A percentile compares a stretch with the other conserved stretches of the same genome.
Conservation (phyloP, 2,113 vertebrate species). For the Epinephelus cyanopodus region DNA sequence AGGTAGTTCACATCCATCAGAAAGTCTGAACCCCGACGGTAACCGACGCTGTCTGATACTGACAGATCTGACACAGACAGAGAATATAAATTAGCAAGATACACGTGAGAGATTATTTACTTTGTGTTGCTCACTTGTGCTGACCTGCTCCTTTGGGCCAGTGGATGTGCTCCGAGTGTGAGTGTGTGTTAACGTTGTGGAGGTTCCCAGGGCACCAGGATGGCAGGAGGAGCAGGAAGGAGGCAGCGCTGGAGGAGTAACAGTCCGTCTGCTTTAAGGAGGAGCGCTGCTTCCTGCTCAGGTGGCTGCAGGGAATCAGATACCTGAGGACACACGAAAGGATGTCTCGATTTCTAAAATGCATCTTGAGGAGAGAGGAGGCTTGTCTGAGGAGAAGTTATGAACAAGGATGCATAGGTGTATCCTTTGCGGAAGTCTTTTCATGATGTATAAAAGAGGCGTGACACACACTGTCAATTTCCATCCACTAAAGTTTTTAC, state of each 20-base stretch:
- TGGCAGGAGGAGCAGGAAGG: conserved; percentile 90
- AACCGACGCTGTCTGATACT: conserved; percentile 65
- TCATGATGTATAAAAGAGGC: no score
- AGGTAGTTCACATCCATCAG: conserved; percentile 92
- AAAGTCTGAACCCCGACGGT: conserved; percentile 84
- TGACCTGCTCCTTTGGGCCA: conserved; percentile 87
- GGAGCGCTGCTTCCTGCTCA: conserved; percentile 87
- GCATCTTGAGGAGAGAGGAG: neutral
- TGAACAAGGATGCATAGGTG: no score
- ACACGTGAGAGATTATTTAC: rapidly evolving
- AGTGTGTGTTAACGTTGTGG: conserved; percentile 68
- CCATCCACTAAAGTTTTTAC: no score
- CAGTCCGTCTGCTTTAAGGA: conserved; percentile 90
- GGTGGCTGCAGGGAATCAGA: conserved; percentile 91
- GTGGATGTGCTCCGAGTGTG: conserved; percentile 85
- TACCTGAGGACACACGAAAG: conserved; percentile 84
- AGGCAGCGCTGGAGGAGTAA: conserved; percentile 90
- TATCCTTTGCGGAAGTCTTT: no score
- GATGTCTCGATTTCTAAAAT: no score
- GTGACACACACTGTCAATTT: no score
- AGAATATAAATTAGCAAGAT: neutral
- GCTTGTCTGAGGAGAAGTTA: no score
- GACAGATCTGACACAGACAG: conserved; percentile 49
- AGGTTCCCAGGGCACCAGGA: conserved; percentile 87
- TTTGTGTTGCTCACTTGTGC: neutral